Percentiles rank a stretch among this genome's conserved stretches.
Conservation (phyloP, 2,797 vertebrate species). For the Alectoris magna region DNA sequence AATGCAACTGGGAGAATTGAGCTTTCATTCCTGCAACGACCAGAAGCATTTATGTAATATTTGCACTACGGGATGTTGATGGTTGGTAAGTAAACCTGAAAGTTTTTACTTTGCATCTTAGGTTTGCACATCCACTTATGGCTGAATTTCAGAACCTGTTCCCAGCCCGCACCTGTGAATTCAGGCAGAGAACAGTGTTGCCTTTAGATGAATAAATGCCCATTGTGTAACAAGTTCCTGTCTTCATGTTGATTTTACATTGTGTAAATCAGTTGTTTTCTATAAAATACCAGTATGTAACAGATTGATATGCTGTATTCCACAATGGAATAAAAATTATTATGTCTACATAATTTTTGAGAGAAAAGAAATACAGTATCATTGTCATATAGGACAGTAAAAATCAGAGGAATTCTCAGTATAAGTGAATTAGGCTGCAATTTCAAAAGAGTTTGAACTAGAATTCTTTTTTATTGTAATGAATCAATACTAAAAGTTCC, state of each 20-base stretch:
- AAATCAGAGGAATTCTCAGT: background rate
- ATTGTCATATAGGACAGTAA: background rate
- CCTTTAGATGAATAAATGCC: background rate
- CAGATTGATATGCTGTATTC: background rate
- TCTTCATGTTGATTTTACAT: background rate
- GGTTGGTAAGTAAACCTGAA: background rate
- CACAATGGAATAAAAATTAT: background rate
- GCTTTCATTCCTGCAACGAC: background rate
- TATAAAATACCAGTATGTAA: background rate
- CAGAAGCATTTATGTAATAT: background rate
- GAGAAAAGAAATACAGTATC: background rate
- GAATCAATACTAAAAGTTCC: background rate
- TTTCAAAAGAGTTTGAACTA: conserved; percentile 9
- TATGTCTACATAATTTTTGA: background rate
- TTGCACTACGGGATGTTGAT: background rate
- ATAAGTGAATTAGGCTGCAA: background rate
- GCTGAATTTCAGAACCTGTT: background rate
- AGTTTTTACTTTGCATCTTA: background rate
- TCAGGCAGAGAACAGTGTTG: background rate
- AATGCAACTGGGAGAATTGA: background rate
- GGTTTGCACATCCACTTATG: background rate
- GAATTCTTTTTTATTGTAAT: conserved; percentile 24
- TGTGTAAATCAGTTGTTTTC: background rate
- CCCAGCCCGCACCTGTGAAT: background rate
- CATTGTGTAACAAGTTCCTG: background rate